A percentile compares a stretch with the other conserved stretches of the same genome.
These are phyloP conservation scores for Triops cancriformis DNA, from an alignment of 1,140 invertebrate species.

Conservation along the genomic window DNA sequence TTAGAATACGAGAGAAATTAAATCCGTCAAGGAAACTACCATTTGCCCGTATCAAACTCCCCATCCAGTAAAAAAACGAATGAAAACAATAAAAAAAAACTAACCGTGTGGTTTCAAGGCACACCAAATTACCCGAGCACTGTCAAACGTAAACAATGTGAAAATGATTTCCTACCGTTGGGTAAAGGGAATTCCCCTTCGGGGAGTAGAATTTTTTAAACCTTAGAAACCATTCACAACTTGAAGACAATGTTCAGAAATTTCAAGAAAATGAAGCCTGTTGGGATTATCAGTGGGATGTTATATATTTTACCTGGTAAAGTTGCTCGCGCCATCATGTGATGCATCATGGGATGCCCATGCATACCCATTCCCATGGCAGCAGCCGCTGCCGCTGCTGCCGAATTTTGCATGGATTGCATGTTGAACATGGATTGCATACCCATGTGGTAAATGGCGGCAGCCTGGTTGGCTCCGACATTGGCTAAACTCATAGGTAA, in stretches of 20 bases:
- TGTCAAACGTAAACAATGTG: not conserved
- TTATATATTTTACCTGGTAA: not conserved
- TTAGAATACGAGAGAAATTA: slow-evolving; percentile 11
- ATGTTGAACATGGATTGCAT: slow-evolving; percentile 1
- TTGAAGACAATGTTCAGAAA: not conserved
- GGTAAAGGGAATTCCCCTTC: not conserved
- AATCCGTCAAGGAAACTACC: not conserved
- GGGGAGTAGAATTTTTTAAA: not conserved
- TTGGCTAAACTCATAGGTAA: slow-evolving; percentile 6
- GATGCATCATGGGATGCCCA: slow-evolving; percentile 3
- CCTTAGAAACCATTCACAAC: not conserved
- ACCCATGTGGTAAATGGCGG: not conserved
- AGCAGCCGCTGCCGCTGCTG: not conserved
- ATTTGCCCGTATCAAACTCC: not conserved
- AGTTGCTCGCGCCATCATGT: not conserved
- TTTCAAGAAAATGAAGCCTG: too few species aligned
- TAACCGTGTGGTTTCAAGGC: slow-evolving; percentile 10
- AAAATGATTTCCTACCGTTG: not conserved
- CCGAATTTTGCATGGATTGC: not conserved
- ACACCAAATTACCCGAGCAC: slow-evolving; percentile 2
- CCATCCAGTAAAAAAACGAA: not conserved
- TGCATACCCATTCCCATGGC: not conserved
- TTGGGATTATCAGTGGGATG: not conserved
- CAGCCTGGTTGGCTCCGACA: not conserved
- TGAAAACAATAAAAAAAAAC: not conserved